Conservation (phyloP, 2,888 invertebrate species). For the Odontomyia ornata region DNA sequence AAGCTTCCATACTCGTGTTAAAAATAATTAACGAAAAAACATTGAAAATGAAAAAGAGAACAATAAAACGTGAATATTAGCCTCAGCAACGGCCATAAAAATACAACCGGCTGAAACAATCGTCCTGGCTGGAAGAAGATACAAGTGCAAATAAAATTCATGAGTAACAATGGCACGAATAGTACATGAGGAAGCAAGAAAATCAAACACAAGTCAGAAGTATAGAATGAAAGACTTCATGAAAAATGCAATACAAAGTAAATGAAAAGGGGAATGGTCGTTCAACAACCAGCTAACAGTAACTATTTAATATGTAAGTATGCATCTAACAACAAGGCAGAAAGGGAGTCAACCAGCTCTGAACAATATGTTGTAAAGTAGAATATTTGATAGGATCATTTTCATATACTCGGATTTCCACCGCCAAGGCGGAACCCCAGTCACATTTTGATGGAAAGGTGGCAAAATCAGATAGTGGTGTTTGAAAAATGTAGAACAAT, state of each 20-base stretch:
- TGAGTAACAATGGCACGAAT: background rate
- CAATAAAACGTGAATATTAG: too few species aligned
- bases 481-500: too few species aligned
- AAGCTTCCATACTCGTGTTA: too few species aligned
- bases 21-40: too few species aligned
- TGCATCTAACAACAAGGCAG: background rate
- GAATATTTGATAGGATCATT: background rate
- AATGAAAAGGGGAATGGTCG: slow-evolving; percentile 4
- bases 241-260: background rate
- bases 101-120: too few species aligned
- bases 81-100: too few species aligned
- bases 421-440: background rate
- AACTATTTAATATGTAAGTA: background rate
- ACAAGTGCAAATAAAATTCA: background rate
- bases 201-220: background rate
- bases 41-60: too few species aligned
- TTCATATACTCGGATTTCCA: background rate
- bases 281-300: background rate
- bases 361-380: background rate
- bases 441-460: too few species aligned
- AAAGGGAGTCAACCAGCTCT: background rate
- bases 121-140: background rate
- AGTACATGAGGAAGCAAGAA: background rate
- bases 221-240: background rate
- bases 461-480: too few species aligned